Percentiles rank a stretch among this genome's conserved stretches.
phyloP scores from a whole-genome alignment of 2,888 invertebrate genomes.

The Emesis castigata region DNA sequence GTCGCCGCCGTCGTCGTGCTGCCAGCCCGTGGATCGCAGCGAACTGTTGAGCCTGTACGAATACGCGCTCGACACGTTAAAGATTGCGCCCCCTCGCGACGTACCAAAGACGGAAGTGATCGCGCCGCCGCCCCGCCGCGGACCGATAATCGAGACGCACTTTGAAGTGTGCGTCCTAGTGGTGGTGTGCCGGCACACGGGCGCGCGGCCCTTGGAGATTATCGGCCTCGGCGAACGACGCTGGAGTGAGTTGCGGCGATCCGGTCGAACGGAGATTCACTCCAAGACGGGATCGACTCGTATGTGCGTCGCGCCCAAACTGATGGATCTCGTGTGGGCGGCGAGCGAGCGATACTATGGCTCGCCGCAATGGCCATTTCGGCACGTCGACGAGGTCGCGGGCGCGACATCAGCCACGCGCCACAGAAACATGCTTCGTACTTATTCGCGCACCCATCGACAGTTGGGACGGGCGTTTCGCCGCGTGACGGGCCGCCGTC shows the following conservation, averaged over 20 bases:
- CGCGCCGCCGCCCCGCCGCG: neutral
- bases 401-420: neutral
- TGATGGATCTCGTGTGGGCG: neutral
- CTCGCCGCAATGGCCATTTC: neutral
- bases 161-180: neutral
- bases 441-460: neutral
- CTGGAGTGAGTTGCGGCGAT: neutral
- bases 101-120: neutral
- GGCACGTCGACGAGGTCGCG: neutral
- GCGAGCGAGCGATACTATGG: neutral
- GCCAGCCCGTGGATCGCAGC: neutral
- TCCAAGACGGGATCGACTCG: neutral
- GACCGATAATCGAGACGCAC: neutral
- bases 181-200: neutral
- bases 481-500: neutral
- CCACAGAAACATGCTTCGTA: neutral
- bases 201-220: neutral
- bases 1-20: neutral
- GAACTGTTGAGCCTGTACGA: neutral
- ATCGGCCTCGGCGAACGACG: neutral
- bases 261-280: neutral
- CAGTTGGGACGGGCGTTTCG: neutral
- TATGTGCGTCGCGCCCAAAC: neutral
- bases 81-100: neutral
- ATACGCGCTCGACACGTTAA: neutral